Evolutionary conservation across 2,888 invertebrate genomes (phyloP).

Genomic region (Tetragonula carbonaria): DNA sequence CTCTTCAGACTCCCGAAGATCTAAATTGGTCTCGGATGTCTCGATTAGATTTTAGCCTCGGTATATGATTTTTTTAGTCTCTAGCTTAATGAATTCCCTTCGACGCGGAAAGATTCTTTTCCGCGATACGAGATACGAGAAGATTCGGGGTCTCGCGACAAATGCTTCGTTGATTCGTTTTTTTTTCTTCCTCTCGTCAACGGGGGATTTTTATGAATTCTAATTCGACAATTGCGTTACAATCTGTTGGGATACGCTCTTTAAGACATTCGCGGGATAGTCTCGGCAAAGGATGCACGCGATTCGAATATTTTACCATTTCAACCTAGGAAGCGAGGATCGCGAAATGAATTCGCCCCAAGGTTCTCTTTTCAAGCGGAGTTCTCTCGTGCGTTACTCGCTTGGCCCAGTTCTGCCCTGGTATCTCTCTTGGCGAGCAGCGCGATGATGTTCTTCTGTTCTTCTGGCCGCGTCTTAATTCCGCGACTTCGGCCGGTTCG

Average conservation of each 20-base stretch:
- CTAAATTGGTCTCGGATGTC: no score
- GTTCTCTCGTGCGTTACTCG: constrained; percentile 3
- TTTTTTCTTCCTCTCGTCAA: background rate
- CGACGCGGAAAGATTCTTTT: constrained; percentile 20
- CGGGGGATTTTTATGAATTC: background rate
- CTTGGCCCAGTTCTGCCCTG: constrained; percentile 38
- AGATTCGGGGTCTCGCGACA: constrained; percentile 19
- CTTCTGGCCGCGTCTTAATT: constrained; percentile 49
- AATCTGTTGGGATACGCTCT: background rate
- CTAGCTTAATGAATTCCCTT: no score
- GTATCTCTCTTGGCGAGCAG: background rate
- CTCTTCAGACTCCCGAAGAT: background rate
- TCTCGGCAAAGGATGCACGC: background rate
- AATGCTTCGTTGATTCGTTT: background rate
- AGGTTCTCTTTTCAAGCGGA: background rate
- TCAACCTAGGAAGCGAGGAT: background rate
- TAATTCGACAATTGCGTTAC: constrained; percentile 11
- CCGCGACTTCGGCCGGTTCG: constrained; percentile 34
- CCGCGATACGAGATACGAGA: constrained; percentile 15
- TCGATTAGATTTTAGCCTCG: no score
- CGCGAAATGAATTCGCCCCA: constrained; percentile 1
- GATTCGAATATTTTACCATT: background rate
- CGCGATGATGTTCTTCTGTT: constrained; percentile 20
- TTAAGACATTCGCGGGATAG: constrained; percentile 20
- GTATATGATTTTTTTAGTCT: no score